Evolutionary conservation across 2,113 vertebrate species (phyloP), one percentile per base, ranked within the genome.

Genomic region (Heterochromis multidens): DNA sequence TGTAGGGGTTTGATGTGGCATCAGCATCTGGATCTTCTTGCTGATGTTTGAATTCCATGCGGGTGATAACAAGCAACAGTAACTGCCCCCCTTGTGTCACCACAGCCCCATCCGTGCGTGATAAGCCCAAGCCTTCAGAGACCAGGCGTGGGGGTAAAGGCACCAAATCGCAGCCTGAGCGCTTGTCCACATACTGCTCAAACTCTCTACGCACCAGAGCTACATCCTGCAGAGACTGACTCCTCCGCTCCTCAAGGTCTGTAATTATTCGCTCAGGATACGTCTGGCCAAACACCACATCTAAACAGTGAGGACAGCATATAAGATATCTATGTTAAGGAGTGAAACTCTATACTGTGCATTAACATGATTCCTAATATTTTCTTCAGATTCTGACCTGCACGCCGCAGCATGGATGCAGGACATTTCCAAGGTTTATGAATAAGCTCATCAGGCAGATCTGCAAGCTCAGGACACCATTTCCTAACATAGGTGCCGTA

Each of bases 361-460:
- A 31, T 52, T n/a, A 21, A 31, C n/a, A 37, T 19, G 12, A 59
- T 58, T 67, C 56, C 21, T 25, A 49, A 21, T 25, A 12, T 31
- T 19, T 12, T 19, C 3, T 52, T 52, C 17, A 3, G 49, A 52
- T 52, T 19, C n/a, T n/a, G n/a, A n/a, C n/a, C 94, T 86, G 94
- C 87, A 17, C 93, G 89, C 19, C 88, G 87, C n/a, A 96, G 92
- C 81, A 95, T 89, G 17, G 94, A 95, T 0, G 91, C 74, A 0
- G 95, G 94, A 77, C 94, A 95, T 81, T 95, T 94, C 95, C 96
- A 96, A 12, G 95, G 96, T 87, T 94, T 96, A 84, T 96, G 96
- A 78, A 96, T 95, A 3, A 96, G 87, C 78, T 96, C 95, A 16
- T 96, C 91, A 1, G 96, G 94, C 43, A 96, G 78, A 13, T 74